These are phyloP conservation scores for Halocynthia roretzi DNA, from an alignment of 23 tunicate genomes.

Conservation along the genomic window DNA sequence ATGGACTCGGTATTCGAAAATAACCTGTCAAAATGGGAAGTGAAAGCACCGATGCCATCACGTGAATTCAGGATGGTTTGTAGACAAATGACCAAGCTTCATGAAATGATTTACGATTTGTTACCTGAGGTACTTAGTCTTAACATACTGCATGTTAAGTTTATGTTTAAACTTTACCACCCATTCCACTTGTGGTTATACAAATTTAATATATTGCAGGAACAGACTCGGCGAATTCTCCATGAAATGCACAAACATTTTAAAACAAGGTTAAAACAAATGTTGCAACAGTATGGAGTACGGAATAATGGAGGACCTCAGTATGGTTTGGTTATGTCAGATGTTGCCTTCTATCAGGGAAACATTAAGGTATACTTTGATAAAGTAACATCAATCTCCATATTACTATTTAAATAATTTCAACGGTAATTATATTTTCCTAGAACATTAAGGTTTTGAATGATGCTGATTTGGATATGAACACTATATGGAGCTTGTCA, in stretches of 20 bases:
- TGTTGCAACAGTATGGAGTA: constrained; percentile 30
- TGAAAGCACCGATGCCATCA: constrained; percentile 89
- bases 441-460: constrained; percentile 39
- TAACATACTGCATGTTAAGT: no score
- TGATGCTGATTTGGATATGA: constrained; percentile 30
- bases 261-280: constrained; percentile 7
- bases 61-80: constrained; percentile 42
- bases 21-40: constrained; percentile 68
- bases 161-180: no score
- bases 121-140: constrained; percentile 38
- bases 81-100: constrained; percentile 65
- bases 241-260: constrained; percentile 27
- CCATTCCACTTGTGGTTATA: no score
- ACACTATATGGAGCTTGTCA: constrained; percentile 52
- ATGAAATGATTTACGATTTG: constrained; percentile 51
- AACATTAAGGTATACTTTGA: constrained; percentile 31
- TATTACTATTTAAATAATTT: background rate
- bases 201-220: background rate
- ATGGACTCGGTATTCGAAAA: constrained; percentile 46
- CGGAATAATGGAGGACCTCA: constrained; percentile 81
- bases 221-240: constrained; percentile 44
- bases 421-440: background rate
- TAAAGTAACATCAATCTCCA: background rate
- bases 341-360: constrained; percentile 52
- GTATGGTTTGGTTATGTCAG: constrained; percentile 79